Conservation (phyloP, 2,797 vertebrate species). For the Percopsis omiscomaycus region DNA sequence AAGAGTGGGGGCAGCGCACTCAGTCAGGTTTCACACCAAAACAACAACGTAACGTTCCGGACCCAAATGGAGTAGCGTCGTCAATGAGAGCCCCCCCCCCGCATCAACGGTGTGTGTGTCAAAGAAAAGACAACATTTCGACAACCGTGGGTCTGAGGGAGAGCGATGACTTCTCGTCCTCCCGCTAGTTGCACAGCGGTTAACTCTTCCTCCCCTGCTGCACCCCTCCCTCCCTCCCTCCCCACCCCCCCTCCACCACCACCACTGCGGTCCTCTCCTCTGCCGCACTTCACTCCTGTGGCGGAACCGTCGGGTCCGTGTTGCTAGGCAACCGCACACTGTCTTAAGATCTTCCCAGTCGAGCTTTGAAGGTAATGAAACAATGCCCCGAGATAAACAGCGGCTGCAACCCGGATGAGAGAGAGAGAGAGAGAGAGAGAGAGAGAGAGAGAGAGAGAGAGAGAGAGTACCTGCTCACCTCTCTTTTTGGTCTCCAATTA, state of each 20-base stretch:
- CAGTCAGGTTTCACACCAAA: too few relatives aligned
- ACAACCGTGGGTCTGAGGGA: too few relatives aligned
- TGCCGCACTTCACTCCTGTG: constrained; percentile 65
- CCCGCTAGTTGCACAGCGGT: constrained; percentile 42
- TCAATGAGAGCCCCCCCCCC: too few relatives aligned
- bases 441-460: not conserved
- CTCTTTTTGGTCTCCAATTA: constrained; percentile 40
- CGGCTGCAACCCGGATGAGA: constrained; percentile 52
- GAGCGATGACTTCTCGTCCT: not conserved
- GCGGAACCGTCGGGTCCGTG: constrained; percentile 76
- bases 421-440: constrained; percentile 1
- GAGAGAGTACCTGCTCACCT: constrained; percentile 10
- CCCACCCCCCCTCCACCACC: constrained; percentile 28
- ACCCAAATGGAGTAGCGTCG: too few relatives aligned
- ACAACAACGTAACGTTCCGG: too few relatives aligned
- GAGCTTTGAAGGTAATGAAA: constrained; percentile 84
- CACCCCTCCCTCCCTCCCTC: not conserved
- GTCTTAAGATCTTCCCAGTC: constrained; percentile 77
- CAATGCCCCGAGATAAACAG: constrained; percentile 83
- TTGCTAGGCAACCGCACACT: constrained; percentile 78
- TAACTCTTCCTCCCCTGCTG: constrained; percentile 20
- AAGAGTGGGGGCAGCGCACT: too few relatives aligned
- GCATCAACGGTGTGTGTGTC: too few relatives aligned
- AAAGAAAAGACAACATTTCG: too few relatives aligned
- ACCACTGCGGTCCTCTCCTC: constrained; percentile 13